Base-by-base conservation (phyloP, 2,113 vertebrate species). In the Varanus komodoensis region DNA sequence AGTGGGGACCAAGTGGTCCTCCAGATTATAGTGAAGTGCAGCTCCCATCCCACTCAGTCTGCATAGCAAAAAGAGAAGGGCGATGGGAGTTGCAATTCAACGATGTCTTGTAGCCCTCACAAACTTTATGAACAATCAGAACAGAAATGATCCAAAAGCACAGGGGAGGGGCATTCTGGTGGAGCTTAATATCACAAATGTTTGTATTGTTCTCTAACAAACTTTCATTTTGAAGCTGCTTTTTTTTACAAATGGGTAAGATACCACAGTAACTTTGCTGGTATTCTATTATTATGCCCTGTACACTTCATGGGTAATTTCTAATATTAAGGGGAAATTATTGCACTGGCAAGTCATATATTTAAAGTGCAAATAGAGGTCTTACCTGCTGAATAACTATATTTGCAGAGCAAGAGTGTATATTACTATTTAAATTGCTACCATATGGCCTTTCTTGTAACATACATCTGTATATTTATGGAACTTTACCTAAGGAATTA, bases 401-500 rank as follows among this genome's bases (percentile, higher is more conserved):
- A 52, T 74, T 50, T 57, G 32, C 7, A 52, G 50, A 82, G 8
- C 27, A 79, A 79, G 32, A 81, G 32, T n/a, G 12, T 81, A 61
- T 27, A 80, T 89, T 87, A 83, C 87, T 93, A 87, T 92, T 94
- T 92, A 94, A 92, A 94, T 94, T 93, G 73, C 74, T 86, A 61
- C 74, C 89, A 79, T 86, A 90, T 44, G 90, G 89, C 91, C 91
- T 93, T 64, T 88, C 92, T 90, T 74, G 89, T 95, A 93, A 95
- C 89, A 87, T 91, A 91, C 38, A 91, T 94, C 93, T 86, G 54
- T 64, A 82, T 86, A 48, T 90, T 69, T 93, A 93, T 94, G 95
- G 95, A 94, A 82, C 44, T 91, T 87, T 93, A 93, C 92, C 92
- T 87, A 91, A 91, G 82, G 93, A 94, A 93, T 89, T 94, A 92